phyloP scores from a whole-genome alignment of 2,888 invertebrate species.

The Griposia aprilina region DNA sequence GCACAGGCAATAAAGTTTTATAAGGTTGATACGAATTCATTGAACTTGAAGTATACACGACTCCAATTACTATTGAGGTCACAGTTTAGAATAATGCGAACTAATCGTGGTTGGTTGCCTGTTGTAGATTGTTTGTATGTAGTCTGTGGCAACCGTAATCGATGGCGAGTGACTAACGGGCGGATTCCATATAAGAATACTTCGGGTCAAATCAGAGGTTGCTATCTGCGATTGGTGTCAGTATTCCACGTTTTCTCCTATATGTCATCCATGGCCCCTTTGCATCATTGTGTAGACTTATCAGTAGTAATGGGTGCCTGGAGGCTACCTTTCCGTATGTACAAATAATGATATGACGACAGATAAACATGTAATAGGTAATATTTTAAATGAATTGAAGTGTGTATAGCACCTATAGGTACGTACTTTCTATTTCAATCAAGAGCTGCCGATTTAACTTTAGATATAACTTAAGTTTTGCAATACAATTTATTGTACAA shows the following conservation, averaged over 20 bases:
- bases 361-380: slow-evolving; percentile 60
- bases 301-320: slow-evolving; percentile 69
- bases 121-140: slow-evolving; percentile 44
- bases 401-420: slow-evolving; percentile 52
- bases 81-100: slow-evolving; percentile 59
- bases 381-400: slow-evolving; percentile 73
- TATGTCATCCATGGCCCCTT: slow-evolving; percentile 83
- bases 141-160: slow-evolving; percentile 78
- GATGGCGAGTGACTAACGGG: slow-evolving; percentile 84
- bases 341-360: slow-evolving; percentile 56
- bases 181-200: slow-evolving; percentile 86
- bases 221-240: slow-evolving; percentile 87
- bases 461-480: slow-evolving; percentile 69
- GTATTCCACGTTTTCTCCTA: slow-evolving; percentile 86
- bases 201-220: slow-evolving; percentile 86
- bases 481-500: slow-evolving; percentile 66
- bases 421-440: slow-evolving; percentile 84
- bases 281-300: slow-evolving; percentile 71
- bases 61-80: slow-evolving; percentile 66
- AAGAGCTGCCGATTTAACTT: slow-evolving; percentile 64
- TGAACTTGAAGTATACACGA: slow-evolving; percentile 67
- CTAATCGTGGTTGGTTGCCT: slow-evolving; percentile 46
- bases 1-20: slow-evolving; percentile 62
- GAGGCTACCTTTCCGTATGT: slow-evolving; percentile 65
- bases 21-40: slow-evolving; percentile 66